Evolutionary conservation across 2,797 vertebrate genomes (phyloP).

Genomic region (Dipus sagitta): DNA sequence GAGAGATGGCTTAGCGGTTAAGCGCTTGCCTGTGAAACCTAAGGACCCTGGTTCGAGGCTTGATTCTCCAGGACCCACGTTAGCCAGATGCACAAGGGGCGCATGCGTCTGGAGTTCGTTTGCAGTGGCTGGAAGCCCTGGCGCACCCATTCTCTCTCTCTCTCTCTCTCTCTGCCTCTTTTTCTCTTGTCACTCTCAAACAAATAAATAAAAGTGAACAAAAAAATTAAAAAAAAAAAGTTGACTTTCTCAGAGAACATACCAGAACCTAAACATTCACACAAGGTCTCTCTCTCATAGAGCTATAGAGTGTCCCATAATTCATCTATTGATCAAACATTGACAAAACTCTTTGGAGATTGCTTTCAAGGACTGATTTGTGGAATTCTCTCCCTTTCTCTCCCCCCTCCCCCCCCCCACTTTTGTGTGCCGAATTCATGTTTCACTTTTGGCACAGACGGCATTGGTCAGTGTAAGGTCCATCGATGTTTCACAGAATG

Average conservation of each 20-base stretch:
- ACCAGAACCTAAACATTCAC: neutral
- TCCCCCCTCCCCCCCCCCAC: neutral
- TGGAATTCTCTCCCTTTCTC: no score
- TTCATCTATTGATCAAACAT: neutral
- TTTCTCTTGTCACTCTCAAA: no score
- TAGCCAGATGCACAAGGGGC: no score
- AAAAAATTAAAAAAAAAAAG: neutral
- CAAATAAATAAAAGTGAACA: no score
- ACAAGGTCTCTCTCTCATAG: neutral
- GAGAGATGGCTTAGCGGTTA: no score
- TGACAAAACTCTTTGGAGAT: neutral
- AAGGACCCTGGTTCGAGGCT: no score
- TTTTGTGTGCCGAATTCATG: neutral
- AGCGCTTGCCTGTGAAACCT: no score
- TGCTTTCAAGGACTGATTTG: neutral
- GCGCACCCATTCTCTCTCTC: no score
- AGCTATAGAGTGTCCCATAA: neutral
- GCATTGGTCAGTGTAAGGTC: neutral
- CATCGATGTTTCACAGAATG: neutral
- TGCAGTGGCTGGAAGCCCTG: no score
- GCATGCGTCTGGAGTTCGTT: no score
- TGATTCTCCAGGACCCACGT: no score
- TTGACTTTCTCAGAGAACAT: neutral
- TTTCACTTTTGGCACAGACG: neutral
- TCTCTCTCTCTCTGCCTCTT: no score